A percentile compares a stretch with the other conserved stretches of the same genome.
phyloP scores from a whole-genome alignment of 2,888 invertebrate species.

The Hypomecis punctinalis region DNA sequence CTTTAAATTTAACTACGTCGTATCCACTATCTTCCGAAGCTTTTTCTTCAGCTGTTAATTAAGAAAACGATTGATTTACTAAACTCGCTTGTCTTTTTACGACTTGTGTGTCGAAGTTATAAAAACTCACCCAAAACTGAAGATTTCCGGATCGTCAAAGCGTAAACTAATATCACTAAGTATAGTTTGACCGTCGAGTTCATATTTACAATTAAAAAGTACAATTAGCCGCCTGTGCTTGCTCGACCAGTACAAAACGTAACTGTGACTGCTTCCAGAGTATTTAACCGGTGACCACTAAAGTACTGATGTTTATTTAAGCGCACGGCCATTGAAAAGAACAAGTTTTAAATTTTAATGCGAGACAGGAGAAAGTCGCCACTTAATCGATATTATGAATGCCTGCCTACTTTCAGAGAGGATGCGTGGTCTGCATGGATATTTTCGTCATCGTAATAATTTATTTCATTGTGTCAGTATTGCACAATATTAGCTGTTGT shows the following conservation, averaged over 20 bases:
- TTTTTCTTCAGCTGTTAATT: constrained; percentile 50
- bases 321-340: constrained; percentile 65
- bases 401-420: constrained; percentile 65
- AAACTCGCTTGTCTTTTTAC: constrained; percentile 10
- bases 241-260: constrained; percentile 70
- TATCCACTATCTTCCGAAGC: constrained; percentile 48
- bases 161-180: constrained; percentile 47
- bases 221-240: constrained; percentile 52
- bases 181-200: constrained; percentile 40
- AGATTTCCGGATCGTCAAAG: constrained; percentile 39
- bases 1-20: constrained; percentile 66
- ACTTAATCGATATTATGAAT: constrained; percentile 60
- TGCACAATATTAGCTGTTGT: constrained; percentile 20
- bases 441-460: constrained; percentile 26
- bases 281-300: constrained; percentile 75
- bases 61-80: constrained; percentile 23
- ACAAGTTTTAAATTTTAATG: constrained; percentile 84
- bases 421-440: constrained; percentile 56
- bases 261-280: constrained; percentile 65
- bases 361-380: constrained; percentile 72
- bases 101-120: constrained; percentile 1
- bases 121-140: constrained; percentile 53
- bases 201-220: constrained; percentile 47
- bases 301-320: constrained; percentile 70
- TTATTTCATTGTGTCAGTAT: constrained; percentile 23